Percentiles rank a stretch among this genome's conserved stretches.
Conservation (phyloP, 2,888 invertebrate genomes). For the Scrobipalpa costella region DNA sequence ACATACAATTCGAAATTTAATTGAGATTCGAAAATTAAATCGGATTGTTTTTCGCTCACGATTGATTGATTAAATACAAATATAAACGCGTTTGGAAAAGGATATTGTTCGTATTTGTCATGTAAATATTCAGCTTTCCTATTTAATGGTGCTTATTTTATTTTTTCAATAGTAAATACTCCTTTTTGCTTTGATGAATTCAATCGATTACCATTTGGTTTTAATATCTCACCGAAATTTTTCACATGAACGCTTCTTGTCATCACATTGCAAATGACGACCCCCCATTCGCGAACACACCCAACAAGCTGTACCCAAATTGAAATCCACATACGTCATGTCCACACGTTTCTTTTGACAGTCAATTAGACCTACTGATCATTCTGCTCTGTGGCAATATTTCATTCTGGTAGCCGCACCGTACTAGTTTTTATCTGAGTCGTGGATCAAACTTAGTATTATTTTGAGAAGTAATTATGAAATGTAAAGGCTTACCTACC, state of each 20-base stretch:
- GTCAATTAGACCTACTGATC: constrained; percentile 23
- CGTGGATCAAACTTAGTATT: constrained; percentile 77
- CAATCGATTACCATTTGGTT: neutral
- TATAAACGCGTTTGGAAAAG: constrained; percentile 5
- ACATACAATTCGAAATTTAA: constrained; percentile 24
- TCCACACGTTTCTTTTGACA: constrained; percentile 23
- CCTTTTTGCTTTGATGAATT: neutral
- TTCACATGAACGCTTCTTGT: constrained; percentile 15
- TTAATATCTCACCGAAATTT: neutral
- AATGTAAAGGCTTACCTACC: constrained; percentile 70
- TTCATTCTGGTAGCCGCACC: constrained; percentile 29
- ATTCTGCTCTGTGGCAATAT: constrained; percentile 25
- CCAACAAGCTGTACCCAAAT: constrained; percentile 17
- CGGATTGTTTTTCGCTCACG: constrained; percentile 21
- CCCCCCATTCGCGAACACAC: constrained; percentile 8
- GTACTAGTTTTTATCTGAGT: constrained; percentile 66
- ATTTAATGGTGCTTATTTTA: neutral
- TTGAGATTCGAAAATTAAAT: constrained; percentile 24
- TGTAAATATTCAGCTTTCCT: neutral
- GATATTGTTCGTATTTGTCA: neutral
- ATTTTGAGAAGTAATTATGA: constrained; percentile 82
- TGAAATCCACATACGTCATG: constrained; percentile 20
- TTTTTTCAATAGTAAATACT: no score
- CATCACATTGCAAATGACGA: constrained; percentile 10
- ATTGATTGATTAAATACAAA: constrained; percentile 26